These are phyloP conservation scores for Aspiorhynchus laticeps DNA, from an alignment of 2,113 vertebrate genomes.

Conservation along the genomic window DNA sequence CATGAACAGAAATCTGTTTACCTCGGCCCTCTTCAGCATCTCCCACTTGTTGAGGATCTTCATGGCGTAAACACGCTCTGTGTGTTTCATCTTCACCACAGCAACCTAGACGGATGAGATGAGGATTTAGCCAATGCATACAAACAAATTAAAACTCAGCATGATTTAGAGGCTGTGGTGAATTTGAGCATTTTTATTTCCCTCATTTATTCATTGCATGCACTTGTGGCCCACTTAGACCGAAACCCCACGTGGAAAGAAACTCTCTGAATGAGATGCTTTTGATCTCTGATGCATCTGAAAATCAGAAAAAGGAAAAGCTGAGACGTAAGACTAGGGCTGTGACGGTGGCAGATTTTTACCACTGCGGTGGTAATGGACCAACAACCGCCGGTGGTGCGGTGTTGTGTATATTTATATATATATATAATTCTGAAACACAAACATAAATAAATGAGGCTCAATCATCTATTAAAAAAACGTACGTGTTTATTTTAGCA, in stretches of 20 bases:
- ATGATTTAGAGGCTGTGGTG: conserved; percentile 5
- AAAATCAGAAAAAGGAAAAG: neutral
- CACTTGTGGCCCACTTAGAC: conserved; percentile 47
- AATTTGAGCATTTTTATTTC: neutral
- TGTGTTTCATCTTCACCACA: conserved; percentile 97
- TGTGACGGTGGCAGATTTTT: too few species aligned
- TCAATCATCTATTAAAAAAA: too few species aligned
- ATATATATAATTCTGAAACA: too few species aligned
- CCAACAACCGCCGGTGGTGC: too few species aligned
- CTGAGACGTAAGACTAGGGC: too few species aligned
- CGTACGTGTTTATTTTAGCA: too few species aligned
- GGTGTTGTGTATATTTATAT: too few species aligned
- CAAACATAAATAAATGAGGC: too few species aligned
- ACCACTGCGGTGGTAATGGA: too few species aligned
- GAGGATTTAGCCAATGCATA: neutral
- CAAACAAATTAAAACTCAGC: conserved; percentile 30
- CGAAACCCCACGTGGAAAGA: conserved; percentile 11
- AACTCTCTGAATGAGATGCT: conserved; percentile 38
- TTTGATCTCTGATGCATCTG: conserved; percentile 30
- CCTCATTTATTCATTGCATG: conserved; percentile 46
- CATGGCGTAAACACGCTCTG: conserved; percentile 96
- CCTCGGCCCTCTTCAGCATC: conserved; percentile 98
- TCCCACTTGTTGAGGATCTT: conserved; percentile 99
- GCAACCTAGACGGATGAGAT: conserved; percentile 78
- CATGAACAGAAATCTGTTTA: conserved; percentile 61